Evolutionary conservation across 2,888 invertebrate species (phyloP).

Genomic region (Diarsia dahlii): DNA sequence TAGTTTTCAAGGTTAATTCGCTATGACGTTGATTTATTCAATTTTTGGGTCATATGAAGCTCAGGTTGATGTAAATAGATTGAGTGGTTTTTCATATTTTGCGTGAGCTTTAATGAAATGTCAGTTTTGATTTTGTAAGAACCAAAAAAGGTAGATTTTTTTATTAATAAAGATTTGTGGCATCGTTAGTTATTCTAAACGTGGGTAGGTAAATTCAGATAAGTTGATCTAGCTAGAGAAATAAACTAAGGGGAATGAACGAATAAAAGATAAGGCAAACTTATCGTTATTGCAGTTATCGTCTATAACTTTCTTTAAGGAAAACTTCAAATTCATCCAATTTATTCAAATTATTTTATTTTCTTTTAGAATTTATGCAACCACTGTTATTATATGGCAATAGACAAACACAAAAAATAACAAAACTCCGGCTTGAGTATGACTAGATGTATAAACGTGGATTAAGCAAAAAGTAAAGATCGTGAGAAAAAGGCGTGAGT

Average conservation of each 20-base stretch:
- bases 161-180: background rate
- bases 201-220: conserved; percentile 8
- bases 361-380: background rate
- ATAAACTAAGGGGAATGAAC: background rate
- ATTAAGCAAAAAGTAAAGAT: no score
- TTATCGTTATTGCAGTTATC: conserved; percentile 21
- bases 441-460: no score
- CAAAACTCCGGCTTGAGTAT: no score
- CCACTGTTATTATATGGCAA: background rate
- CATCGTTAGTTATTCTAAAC: background rate
- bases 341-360: background rate
- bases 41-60: conserved; percentile 23
- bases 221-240: background rate
- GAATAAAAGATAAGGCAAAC: conserved; percentile 23
- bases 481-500: no score
- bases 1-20: conserved; percentile 49
- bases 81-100: background rate
- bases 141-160: background rate
- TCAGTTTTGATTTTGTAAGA: background rate
- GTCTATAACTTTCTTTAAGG: conserved; percentile 16
- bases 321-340: background rate
- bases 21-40: conserved; percentile 31
- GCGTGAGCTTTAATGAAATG: background rate
- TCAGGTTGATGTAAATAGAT: background rate
- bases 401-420: background rate